These are phyloP conservation scores for Tapera naevia DNA, from an alignment of 2,797 vertebrate genomes.

Conservation along the genomic window DNA sequence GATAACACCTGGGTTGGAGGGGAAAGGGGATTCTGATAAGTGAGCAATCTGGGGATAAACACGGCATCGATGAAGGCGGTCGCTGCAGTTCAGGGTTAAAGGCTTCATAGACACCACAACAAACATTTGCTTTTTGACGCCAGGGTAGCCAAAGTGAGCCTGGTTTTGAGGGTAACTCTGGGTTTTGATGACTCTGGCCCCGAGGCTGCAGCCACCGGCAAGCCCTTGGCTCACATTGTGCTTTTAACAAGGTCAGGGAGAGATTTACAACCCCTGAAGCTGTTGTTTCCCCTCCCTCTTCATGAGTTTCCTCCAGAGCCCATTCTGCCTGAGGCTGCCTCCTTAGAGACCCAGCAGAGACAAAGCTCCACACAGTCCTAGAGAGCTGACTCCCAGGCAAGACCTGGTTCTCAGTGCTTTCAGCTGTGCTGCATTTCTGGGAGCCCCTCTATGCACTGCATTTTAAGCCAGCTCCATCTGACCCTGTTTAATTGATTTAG, in stretches of 20 bases:
- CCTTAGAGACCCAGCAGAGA: background rate
- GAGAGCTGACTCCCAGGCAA: background rate
- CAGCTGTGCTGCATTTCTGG: background rate
- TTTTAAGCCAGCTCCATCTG: background rate
- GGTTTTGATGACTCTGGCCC: background rate
- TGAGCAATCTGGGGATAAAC: background rate
- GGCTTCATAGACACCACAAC: background rate
- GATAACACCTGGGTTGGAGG: background rate
- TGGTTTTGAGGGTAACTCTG: background rate
- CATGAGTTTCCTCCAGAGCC: background rate
- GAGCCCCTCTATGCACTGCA: background rate
- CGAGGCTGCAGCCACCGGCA: rapidly evolving
- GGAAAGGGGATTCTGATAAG: background rate
- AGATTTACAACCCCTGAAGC: background rate
- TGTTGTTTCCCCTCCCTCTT: background rate
- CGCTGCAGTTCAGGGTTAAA: background rate
- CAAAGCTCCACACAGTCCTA: rapidly evolving
- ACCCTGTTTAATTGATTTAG: background rate
- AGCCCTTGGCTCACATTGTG: rapidly evolving
- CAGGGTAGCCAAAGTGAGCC: background rate
- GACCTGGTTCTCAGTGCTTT: background rate
- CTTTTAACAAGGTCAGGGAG: background rate
- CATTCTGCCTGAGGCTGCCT: background rate
- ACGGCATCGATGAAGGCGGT: background rate
- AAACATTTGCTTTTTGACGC: background rate